Base-by-base conservation (phyloP, 2,113 vertebrate genomes). In the Camelus dromedarius region DNA sequence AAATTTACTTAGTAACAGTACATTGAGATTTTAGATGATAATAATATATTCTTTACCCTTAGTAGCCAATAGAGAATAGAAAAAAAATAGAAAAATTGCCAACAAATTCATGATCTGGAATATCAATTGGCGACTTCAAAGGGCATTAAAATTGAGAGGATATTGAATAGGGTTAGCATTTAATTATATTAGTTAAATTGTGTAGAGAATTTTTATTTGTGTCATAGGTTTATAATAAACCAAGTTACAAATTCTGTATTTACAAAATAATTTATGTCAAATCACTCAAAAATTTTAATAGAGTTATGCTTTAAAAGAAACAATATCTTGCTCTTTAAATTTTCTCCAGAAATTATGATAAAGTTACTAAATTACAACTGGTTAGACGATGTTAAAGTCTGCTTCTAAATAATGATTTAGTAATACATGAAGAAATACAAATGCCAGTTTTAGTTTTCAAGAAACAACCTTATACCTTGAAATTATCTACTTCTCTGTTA, bases 291-390 rank as follows among this genome's bases (percentile, higher is more conserved):
- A 73, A 54, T 22, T 70, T 72, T 83, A 93, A 62, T 13, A 28
- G 18, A 67, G 13, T 62, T 62, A 52, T 84, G 24, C 60, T 83
- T 50, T 42, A 42, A 84, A 84, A 64, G 19, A 56, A 79, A 42
- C 1, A 70, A 26, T 70, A 46, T 38, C 67, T 93, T 77, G 11
- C 5, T 79, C 12, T 83, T 15, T 97, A 84, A 8, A 66, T 75
- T 97, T 73, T 60, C 20, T 69, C 95, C 48, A 93, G 60, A 73
- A 95, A 85, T n/a, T 1, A 86, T 93, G 79, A 95, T 82, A 77
- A 96, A 69, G 19, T 95, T 97, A 80, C 72, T 91, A 97, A 96
- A 96, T 97, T 95, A 96, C 48, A 60, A 6, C 87, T 97, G 72
- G 16, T 85, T 92, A 77, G 70, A 95, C 52, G 89, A 79, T 96